A percentile compares a stretch with the other conserved stretches of the same genome.
These are phyloP conservation scores for Ecdyonurus torrentis DNA, from an alignment of 2,888 invertebrate genomes.

Conservation along the genomic window DNA sequence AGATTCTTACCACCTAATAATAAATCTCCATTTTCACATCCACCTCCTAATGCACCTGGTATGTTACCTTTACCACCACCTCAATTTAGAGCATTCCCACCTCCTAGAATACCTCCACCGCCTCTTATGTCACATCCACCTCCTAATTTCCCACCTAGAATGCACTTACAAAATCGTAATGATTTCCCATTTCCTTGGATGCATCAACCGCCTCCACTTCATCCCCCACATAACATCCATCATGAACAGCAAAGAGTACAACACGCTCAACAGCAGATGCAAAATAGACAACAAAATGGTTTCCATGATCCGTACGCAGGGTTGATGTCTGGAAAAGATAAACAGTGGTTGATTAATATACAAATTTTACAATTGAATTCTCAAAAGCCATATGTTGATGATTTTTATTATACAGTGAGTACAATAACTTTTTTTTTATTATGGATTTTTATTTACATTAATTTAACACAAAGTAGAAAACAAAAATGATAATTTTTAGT, in stretches of 20 bases:
- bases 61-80: neutral
- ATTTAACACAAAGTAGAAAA: too few relatives aligned
- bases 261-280: slow-evolving; percentile 13
- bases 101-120: neutral
- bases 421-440: neutral
- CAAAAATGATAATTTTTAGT: slow-evolving; percentile 1
- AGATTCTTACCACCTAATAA: neutral
- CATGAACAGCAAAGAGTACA: neutral
- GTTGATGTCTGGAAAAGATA: slow-evolving; percentile 84
- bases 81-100: neutral
- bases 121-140: neutral
- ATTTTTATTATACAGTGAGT: slow-evolving; percentile 86
- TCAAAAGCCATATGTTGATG: slow-evolving; percentile 90
- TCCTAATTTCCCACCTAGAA: neutral
- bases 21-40: neutral
- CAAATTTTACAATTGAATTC: slow-evolving; percentile 86
- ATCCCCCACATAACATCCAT: slow-evolving; percentile 11
- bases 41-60: neutral
- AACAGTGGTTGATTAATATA: slow-evolving; percentile 92
- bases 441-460: neutral
- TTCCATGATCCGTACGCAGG: slow-evolving; percentile 65
- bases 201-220: neutral
- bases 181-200: neutral
- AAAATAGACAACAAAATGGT: slow-evolving; percentile 14
- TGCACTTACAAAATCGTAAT: neutral